Conservation (phyloP, 2,888 invertebrate genomes). For the Pasiphila rectangulata region DNA sequence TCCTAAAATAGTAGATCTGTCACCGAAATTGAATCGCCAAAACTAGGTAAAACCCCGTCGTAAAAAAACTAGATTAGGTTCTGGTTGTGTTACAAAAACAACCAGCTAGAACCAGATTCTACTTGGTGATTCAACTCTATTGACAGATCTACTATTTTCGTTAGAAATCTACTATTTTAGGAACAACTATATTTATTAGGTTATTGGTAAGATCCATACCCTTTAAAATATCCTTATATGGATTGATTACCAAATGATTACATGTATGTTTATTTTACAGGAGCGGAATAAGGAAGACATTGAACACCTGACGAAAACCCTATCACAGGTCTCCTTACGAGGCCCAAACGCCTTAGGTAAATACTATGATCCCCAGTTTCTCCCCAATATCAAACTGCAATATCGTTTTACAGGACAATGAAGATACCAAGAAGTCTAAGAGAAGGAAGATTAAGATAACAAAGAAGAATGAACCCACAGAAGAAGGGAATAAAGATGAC, state of each 20-base stretch:
- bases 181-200: too few species aligned
- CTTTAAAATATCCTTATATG: too few species aligned
- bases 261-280: slow-evolving; percentile 54
- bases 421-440: slow-evolving; percentile 51
- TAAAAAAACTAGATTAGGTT: too few species aligned
- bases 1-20: too few species aligned
- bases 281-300: slow-evolving; percentile 56
- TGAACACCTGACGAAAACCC: slow-evolving; percentile 72
- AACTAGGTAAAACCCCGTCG: too few species aligned
- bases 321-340: slow-evolving; percentile 76
- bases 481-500: slow-evolving; percentile 19
- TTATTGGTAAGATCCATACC: too few species aligned
- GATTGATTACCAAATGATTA: neutral
- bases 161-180: too few species aligned
- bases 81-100: too few species aligned
- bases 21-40: too few species aligned
- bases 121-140: too few species aligned
- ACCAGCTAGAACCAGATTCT: too few species aligned
- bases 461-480: slow-evolving; percentile 24
- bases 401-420: slow-evolving; percentile 72
- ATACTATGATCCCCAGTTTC: slow-evolving; percentile 58
- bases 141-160: too few species aligned
- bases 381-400: slow-evolving; percentile 65
- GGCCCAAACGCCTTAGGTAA: slow-evolving; percentile 76
- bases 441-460: slow-evolving; percentile 43